A percentile compares a stretch with the other conserved stretches of the same genome.
These are phyloP conservation scores for Calcarius lapponicus DNA, from an alignment of 2,797 vertebrate genomes.

Conservation along the genomic window DNA sequence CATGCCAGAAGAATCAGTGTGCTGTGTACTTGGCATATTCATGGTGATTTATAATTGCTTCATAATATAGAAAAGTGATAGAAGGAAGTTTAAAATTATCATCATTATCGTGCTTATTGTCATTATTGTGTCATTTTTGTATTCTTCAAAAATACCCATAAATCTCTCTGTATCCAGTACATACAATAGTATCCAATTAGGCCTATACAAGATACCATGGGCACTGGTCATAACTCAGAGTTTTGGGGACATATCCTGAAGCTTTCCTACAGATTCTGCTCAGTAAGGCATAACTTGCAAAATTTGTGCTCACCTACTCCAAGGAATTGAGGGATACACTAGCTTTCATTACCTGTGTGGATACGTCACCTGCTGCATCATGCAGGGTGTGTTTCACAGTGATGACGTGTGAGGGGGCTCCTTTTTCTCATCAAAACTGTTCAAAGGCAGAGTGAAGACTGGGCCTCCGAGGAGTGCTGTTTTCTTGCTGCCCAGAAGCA, in stretches of 20 bases:
- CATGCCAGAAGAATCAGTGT: neutral
- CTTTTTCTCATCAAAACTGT: neutral
- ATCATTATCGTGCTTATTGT: neutral
- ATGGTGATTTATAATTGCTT: neutral
- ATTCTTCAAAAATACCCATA: neutral
- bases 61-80: neutral
- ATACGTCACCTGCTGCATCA: neutral
- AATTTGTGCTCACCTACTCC: neutral
- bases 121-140: neutral
- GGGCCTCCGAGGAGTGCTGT: neutral
- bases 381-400: neutral
- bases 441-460: neutral
- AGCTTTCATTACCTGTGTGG: neutral
- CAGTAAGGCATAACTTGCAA: neutral
- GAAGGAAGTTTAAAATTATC: neutral
- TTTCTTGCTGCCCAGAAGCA: neutral
- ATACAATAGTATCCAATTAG: neutral
- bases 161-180: neutral
- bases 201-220: neutral
- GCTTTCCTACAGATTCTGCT: neutral
- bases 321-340: neutral
- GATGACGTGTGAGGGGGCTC: fast-evolving
- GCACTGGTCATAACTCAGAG: neutral
- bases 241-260: neutral
- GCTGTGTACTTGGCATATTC: neutral